Evolutionary conservation across 2,113 vertebrate species (phyloP).

Genomic region (Galbula dea): DNA sequence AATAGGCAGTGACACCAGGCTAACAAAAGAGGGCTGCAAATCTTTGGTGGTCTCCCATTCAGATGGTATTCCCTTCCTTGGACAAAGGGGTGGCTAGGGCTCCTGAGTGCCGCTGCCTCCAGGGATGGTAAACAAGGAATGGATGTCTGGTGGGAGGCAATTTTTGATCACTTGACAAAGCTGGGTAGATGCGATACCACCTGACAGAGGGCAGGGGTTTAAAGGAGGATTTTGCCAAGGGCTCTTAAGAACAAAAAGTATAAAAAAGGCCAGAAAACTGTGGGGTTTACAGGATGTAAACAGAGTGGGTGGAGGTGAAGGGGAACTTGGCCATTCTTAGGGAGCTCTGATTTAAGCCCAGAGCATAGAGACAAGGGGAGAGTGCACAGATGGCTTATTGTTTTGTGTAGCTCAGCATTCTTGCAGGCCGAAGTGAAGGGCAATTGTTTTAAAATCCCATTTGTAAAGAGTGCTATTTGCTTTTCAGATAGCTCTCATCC

Average conservation of each 20-base stretch:
- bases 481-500: background rate
- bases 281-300: background rate
- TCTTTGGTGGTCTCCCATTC: slow-evolving; percentile 67
- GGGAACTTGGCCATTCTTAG: background rate
- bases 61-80: slow-evolving; percentile 43
- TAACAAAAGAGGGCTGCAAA: slow-evolving; percentile 52
- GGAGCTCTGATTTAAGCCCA: slow-evolving; percentile 39
- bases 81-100: slow-evolving; percentile 45
- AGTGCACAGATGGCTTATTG: slow-evolving; percentile 63
- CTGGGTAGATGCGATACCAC: slow-evolving; percentile 44
- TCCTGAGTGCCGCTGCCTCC: slow-evolving; percentile 44
- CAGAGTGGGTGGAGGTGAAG: slow-evolving; percentile 35
- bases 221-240: slow-evolving; percentile 28
- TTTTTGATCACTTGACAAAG: slow-evolving; percentile 52
- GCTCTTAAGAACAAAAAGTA: background rate
- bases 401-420: slow-evolving; percentile 36
- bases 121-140: slow-evolving; percentile 37
- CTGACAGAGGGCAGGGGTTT: slow-evolving; percentile 56
- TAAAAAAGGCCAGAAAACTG: background rate
- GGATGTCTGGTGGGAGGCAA: slow-evolving; percentile 20
- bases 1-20: slow-evolving; percentile 35
- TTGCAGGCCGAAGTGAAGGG: background rate
- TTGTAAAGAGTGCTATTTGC: slow-evolving; percentile 30
- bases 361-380: background rate
- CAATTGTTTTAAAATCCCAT: slow-evolving; percentile 59